Percentiles rank a stretch among this genome's conserved stretches.
Evolutionary conservation across 2,888 invertebrate genomes (phyloP).

Genomic region (Pandemis heparana): DNA sequence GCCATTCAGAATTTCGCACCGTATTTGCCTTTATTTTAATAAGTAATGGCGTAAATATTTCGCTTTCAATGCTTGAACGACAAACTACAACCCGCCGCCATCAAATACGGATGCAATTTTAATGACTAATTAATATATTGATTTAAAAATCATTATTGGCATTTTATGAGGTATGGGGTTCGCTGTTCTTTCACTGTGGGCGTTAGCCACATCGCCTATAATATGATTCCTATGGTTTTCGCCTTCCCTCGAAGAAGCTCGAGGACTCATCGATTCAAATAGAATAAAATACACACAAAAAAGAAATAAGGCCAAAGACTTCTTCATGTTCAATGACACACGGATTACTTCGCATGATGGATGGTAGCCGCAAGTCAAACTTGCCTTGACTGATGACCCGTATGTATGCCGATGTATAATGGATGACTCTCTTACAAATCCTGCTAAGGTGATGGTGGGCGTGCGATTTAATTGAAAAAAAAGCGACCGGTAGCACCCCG

Average conservation of each 20-base stretch:
- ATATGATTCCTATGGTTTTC: too few relatives aligned
- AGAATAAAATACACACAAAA: not conserved
- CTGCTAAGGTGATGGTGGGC: not conserved
- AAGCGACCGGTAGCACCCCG: too few relatives aligned
- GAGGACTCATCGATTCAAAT: too few relatives aligned
- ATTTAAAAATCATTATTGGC: too few relatives aligned
- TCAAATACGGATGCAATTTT: conserved; percentile 17
- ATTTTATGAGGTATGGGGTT: too few relatives aligned
- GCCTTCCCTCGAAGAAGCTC: too few relatives aligned
- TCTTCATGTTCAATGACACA: not conserved
- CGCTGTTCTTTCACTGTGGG: too few relatives aligned
- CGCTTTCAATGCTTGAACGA: not conserved
- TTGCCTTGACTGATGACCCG: not conserved
- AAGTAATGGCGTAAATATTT: conserved; percentile 11
- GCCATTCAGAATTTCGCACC: not conserved
- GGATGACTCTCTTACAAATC: not conserved
- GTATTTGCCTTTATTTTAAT: conserved; percentile 16
- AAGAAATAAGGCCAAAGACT: not conserved
- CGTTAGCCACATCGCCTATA: too few relatives aligned
- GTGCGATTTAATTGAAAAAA: not conserved
- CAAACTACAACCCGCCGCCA: not conserved
- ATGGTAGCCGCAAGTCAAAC: not conserved
- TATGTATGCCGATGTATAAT: not conserved
- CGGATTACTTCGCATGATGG: conserved; percentile 6
- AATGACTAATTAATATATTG: conserved; percentile 17